Evolutionary conservation across 2,888 invertebrate genomes (phyloP), one percentile per base, ranked within the genome.

Genomic region (Myopa testacea): DNA sequence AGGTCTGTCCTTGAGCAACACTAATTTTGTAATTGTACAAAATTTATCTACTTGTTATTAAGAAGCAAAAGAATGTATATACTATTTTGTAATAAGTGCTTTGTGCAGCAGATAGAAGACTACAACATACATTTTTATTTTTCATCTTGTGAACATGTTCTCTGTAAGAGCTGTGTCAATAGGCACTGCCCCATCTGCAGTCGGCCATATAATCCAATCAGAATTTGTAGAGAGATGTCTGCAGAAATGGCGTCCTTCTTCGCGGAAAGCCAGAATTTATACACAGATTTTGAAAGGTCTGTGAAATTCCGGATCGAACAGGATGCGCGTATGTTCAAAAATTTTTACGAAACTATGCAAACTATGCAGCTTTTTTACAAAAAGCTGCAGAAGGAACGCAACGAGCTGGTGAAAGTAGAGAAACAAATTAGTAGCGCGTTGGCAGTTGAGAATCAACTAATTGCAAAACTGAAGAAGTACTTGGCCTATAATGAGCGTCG

Each of bases 261-360:
- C 45, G 77, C 72, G 14, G 77, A 81, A 62, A 75, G 80, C 1
- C 40, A 74, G 16, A 79, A 79, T 8, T 52, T 78, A 7, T 81
- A 75, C 40, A 75, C 74, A 26, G 76, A 68, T 5, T 81, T 69
- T 52, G 78, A 80, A 37, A 80, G 78, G 63, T 75, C 79, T 1
- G 34, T 72, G 34, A 80, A 79, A 78, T 82, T 82, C 60, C 83
- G 82, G 40, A 55, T 78, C 50, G 79, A 79, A 6, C 82, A 83
- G 63, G 70, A 79, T 67, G 67, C 72, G 0, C 73, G 62, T n/a
- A 40, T 78, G 2, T 74, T 52, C 37, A 55, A 69, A 34, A 60
- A 82, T 58, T 50, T 77, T 7, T 75, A 79, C 7, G 16, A 62
- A 1, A 45, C 50, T 4, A 74, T 79, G 69, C 76, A n/a, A n/a